phyloP scores from a whole-genome alignment of 2,888 invertebrate species.

The Cheilosia grossa region DNA sequence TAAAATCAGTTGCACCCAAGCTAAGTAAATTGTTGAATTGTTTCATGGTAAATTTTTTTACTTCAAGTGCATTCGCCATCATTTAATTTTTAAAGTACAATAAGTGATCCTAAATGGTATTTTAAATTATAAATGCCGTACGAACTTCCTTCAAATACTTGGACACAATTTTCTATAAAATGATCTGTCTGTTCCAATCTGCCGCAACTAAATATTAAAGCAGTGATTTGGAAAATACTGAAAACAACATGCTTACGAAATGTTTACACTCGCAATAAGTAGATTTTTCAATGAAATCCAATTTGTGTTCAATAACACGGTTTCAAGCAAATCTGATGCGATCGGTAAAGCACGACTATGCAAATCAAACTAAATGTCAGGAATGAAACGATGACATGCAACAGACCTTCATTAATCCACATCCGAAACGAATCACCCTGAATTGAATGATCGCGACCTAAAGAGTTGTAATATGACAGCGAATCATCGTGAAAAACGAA shows the following conservation, averaged over 20 bases:
- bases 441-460: neutral
- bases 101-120: too few relatives aligned
- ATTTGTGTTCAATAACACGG: slow-evolving; percentile 10
- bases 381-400: neutral
- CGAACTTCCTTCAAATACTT: too few relatives aligned
- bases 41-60: too few relatives aligned
- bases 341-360: slow-evolving; percentile 43
- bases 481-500: neutral
- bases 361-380: slow-evolving; percentile 47
- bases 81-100: too few relatives aligned
- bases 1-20: too few relatives aligned
- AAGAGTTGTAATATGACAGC: slow-evolving; percentile 18
- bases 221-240: neutral
- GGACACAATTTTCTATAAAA: too few relatives aligned
- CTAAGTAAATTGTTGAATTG: too few relatives aligned
- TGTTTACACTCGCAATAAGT: neutral
- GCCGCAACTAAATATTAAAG: neutral
- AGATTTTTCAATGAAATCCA: neutral
- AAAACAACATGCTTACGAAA: neutral
- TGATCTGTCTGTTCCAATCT: too few relatives aligned
- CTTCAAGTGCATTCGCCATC: too few relatives aligned
- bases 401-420: slow-evolving; percentile 24
- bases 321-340: neutral
- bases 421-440: neutral
- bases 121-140: too few relatives aligned